phyloP scores from a whole-genome alignment of 2,113 vertebrate species.

The Toxostoma redivivum region DNA sequence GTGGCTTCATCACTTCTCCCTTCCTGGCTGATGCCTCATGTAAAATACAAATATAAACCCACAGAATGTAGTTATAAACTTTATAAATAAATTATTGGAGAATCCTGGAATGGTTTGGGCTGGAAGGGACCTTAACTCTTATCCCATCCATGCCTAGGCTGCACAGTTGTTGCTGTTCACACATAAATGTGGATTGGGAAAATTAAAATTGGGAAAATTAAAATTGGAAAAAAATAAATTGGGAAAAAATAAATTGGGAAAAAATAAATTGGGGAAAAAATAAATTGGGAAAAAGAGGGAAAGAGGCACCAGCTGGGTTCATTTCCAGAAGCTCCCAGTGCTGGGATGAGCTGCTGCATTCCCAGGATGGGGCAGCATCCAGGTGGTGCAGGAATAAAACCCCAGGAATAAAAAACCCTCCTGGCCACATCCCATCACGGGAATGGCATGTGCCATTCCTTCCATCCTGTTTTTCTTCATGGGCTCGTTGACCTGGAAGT shows the following conservation, averaged over 20 bases:
- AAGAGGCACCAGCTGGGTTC: not conserved
- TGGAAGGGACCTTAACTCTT: not conserved
- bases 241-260: not conserved
- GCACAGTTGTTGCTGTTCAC: not conserved
- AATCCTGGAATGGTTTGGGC: not conserved
- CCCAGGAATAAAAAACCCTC: not conserved
- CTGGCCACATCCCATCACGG: not conserved
- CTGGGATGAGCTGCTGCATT: not conserved
- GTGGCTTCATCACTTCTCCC: not conserved
- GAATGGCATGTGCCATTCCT: not conserved
- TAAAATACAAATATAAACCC: not conserved
- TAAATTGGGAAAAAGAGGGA: not conserved
- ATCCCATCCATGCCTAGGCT: not conserved
- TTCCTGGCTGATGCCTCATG: not conserved
- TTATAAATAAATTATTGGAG: not conserved
- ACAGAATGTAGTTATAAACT: not conserved
- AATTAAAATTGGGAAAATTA: too few species aligned
- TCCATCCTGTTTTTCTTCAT: not conserved
- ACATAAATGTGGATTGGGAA: accelerated
- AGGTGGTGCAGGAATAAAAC: not conserved
- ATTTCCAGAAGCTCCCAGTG: not conserved
- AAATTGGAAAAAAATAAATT: not conserved
- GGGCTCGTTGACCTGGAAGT: not conserved
- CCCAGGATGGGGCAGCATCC: not conserved
- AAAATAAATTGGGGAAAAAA: too few species aligned